These are phyloP conservation scores for Doryteuthis pealeii DNA, from an alignment of 1,140 invertebrate species.

Conservation along the genomic window DNA sequence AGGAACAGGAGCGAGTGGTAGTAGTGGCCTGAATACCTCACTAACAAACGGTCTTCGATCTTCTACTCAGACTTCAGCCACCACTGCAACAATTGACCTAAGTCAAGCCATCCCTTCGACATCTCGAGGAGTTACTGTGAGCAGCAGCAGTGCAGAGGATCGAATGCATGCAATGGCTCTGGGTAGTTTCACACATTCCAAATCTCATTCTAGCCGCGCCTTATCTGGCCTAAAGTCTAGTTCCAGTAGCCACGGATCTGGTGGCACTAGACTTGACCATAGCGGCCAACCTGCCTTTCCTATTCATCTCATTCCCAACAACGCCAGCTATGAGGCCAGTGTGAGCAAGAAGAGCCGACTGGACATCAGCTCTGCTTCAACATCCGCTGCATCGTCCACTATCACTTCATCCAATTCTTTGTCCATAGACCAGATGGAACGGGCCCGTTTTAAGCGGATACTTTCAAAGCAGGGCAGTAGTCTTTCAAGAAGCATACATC, in stretches of 20 bases:
- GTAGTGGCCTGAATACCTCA: not conserved
- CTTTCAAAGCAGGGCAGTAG: not conserved
- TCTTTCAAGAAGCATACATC: not conserved
- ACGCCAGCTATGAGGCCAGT: not conserved
- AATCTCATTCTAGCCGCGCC: not conserved
- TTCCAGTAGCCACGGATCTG: not conserved
- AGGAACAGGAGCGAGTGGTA: not conserved
- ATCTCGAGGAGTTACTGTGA: not conserved
- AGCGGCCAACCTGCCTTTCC: not conserved
- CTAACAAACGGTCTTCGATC: not conserved
- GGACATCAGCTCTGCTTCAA: not conserved
- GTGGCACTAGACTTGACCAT: not conserved
- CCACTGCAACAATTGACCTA: not conserved
- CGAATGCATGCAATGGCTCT: not conserved
- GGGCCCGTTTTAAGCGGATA: slow-evolving; percentile 1
- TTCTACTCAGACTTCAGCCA: not conserved
- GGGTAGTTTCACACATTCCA: not conserved
- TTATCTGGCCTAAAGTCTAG: not conserved
- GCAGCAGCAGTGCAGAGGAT: not conserved
- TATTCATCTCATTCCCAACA: slow-evolving; percentile 8
- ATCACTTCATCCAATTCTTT: not conserved
- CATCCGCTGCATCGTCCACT: not conserved
- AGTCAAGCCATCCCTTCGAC: not conserved
- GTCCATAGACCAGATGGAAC: not conserved
- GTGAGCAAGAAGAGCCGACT: not conserved